phyloP scores from a whole-genome alignment of 2,113 vertebrate genomes.

The Myotis brandtii region DNA sequence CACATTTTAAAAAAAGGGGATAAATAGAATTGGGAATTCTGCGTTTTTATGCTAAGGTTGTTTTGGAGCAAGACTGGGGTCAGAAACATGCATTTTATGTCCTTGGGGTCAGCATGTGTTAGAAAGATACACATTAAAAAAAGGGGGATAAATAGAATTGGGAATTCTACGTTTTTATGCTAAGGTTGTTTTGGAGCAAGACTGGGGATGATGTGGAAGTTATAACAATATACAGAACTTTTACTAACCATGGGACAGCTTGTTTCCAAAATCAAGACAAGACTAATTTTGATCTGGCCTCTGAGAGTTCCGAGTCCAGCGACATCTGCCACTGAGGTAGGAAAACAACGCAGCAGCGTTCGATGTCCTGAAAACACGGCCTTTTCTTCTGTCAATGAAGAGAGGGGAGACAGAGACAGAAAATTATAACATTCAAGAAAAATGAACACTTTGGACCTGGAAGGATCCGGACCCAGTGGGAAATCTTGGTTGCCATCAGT shows the following conservation, averaged over 20 bases:
- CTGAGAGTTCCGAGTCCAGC: conserved; percentile 59
- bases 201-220: not conserved
- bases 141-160: conserved; percentile 54
- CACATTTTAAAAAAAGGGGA: conserved; percentile 66
- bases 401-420: conserved; percentile 53
- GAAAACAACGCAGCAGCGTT: conserved; percentile 58
- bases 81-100: conserved; percentile 79
- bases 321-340: conserved; percentile 56
- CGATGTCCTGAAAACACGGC: conserved; percentile 9
- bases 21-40: conserved; percentile 54
- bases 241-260: not conserved
- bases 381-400: conserved; percentile 64
- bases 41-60: conserved; percentile 67
- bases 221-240: not conserved
- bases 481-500: fast-evolving
- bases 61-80: not conserved
- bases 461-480: not conserved
- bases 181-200: conserved; percentile 52
- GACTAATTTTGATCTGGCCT: conserved; percentile 63
- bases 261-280: conserved; percentile 26
- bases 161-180: conserved; percentile 64
- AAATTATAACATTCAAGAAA: conserved; percentile 20
- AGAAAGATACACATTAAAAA: conserved; percentile 77
- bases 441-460: not conserved
- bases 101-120: conserved; percentile 78